Conservation (phyloP, 2,888 invertebrate species). For the Gastracanthus pulcherrimus region DNA sequence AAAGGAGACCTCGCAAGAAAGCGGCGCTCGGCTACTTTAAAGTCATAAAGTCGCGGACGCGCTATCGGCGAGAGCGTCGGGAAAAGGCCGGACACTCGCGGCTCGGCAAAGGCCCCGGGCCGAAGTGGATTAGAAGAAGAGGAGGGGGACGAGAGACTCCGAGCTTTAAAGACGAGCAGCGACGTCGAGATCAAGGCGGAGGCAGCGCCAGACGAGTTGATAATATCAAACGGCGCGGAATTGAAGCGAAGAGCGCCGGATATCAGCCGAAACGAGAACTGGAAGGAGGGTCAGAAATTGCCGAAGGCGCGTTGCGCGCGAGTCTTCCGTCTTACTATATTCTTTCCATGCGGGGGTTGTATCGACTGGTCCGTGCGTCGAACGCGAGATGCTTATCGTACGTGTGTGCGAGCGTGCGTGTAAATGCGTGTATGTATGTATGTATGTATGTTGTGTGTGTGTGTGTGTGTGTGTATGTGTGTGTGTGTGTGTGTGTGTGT, state of each 20-base stretch:
- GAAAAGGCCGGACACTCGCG: slow-evolving; percentile 24
- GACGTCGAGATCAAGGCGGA: background rate
- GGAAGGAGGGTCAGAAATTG: background rate
- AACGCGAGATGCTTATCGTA: no score
- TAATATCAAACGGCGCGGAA: slow-evolving; percentile 18
- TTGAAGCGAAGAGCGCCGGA: no score
- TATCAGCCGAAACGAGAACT: background rate
- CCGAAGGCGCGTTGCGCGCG: background rate
- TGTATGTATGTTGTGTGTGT: no score
- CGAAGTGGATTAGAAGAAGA: slow-evolving; percentile 46
- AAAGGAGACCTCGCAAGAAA: background rate
- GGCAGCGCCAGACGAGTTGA: background rate
- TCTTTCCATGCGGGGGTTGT: no score
- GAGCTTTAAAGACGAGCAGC: background rate
- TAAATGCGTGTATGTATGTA: no score
- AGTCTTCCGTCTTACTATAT: no score
- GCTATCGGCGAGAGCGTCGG: slow-evolving; percentile 23
- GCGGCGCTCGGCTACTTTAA: no score
- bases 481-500: no score
- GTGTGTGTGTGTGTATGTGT: no score
- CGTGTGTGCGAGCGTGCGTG: no score
- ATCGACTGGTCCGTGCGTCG: no score
- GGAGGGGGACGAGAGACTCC: background rate
- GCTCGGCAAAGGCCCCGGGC: slow-evolving; percentile 30
- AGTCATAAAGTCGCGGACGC: slow-evolving; percentile 29